Evolutionary conservation across 2,113 vertebrate species (phyloP), one percentile per base, ranked within the genome.

Genomic region (Scomber colias): DNA sequence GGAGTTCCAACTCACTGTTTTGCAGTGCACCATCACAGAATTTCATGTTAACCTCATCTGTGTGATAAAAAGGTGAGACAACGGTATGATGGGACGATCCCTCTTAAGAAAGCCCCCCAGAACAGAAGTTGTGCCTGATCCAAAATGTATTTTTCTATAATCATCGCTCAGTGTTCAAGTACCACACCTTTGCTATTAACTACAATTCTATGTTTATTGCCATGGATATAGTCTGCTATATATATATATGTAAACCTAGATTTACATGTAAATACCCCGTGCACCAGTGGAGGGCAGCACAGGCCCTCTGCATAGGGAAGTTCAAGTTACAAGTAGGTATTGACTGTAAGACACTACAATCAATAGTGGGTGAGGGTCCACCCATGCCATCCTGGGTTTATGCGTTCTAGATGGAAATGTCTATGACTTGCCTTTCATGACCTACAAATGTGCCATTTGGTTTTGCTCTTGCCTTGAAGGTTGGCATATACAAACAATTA

Each of bases 211-310:
- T 17, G 3, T 3, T 61, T 13, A 35, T 10, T 61, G 51, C 35
- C 9, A 9, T 40, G 35, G 35, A 40, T 40, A 40, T 0, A 40
- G 35, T 40, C 35, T 40, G 7, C 35, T 40, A 9, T 40, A 59
- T 31, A 13, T 31, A 13, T 4, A 44, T 44, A 21, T 4, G 19
- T 44, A 5, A 11, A 19, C 19, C 35, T 40, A 40, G 35, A 44
- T 44, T 13, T 11, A 19, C 17, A 62, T 3, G 10, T n/a, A 5
- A 11, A 14, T 30, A 49, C 24, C 1, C 7, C 6, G 4, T 64
- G 11, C 3, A n/a, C 57, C 86, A 77, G 35, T 19, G 80, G 84
- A 79, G 77, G 50, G 77, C 70, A 69, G 61, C 50, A 64, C 11
- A 3, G 16, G 17, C 16, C 21, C 50, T 67, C 17, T 35, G 55